Evolutionary conservation across 2,888 invertebrate species (phyloP).

Genomic region (Lydus trimaculatus): DNA sequence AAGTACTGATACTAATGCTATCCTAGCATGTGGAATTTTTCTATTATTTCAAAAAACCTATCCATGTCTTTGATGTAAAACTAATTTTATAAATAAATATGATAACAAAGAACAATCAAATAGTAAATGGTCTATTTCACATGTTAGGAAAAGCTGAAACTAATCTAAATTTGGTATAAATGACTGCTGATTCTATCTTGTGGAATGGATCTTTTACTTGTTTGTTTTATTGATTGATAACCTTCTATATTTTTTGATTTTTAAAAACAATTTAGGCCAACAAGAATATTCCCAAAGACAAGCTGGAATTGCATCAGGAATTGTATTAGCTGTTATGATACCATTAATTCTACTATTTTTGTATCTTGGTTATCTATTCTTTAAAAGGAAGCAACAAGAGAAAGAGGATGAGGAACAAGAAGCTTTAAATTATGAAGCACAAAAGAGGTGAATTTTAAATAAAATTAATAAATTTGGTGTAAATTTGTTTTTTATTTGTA

Average conservation of each 20-base stretch:
- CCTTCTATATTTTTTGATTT: constrained; percentile 15
- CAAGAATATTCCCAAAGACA: constrained; percentile 82
- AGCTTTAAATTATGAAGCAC: constrained; percentile 29
- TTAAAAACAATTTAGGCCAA: constrained; percentile 64
- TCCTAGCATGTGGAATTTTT: constrained; percentile 47
- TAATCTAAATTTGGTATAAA: constrained; percentile 40
- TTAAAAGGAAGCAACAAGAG: constrained; percentile 48
- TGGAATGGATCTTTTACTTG: constrained; percentile 51
- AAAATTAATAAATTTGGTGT: neutral
- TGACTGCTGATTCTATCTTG: constrained; percentile 44
- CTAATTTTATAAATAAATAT: constrained; percentile 38
- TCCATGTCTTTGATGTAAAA: constrained; percentile 23
- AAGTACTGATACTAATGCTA: neutral
- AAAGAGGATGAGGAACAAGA: constrained; percentile 45
- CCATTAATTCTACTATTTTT: constrained; percentile 76
- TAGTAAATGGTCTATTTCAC: constrained; percentile 51
- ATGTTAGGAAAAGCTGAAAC: constrained; percentile 49
- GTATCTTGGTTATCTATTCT: constrained; percentile 52
- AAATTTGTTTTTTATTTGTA: constrained; percentile 34
- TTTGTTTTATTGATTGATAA: constrained; percentile 29
- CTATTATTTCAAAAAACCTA: constrained; percentile 19
- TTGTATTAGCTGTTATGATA: constrained; percentile 77
- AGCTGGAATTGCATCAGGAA: constrained; percentile 79
- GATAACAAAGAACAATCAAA: constrained; percentile 21
- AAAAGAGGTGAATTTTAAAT: constrained; percentile 22